Percentiles rank a stretch among this genome's conserved stretches.
Evolutionary conservation across 2,797 vertebrate species (phyloP).

Genomic region (Lepilemur ruficaudatus): DNA sequence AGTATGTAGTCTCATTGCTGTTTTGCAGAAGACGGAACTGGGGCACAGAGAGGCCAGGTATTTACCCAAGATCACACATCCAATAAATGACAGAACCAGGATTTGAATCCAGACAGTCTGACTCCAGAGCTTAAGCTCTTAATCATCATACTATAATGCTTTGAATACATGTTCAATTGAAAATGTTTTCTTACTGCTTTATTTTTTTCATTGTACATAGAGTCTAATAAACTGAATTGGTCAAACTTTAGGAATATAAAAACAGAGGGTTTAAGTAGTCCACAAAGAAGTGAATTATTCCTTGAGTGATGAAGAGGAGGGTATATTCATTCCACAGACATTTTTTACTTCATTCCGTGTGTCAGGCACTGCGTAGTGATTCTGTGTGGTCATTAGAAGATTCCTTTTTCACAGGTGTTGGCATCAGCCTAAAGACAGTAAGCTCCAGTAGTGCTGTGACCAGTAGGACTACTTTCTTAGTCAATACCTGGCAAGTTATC

Average conservation of each 20-base stretch:
- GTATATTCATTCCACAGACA: background rate
- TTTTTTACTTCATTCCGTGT: background rate
- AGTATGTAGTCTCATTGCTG: background rate
- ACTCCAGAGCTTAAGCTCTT: background rate
- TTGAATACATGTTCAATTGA: slow-evolving; percentile 4
- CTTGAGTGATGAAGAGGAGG: background rate
- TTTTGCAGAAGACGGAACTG: slow-evolving; percentile 16
- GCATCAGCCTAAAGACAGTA: background rate
- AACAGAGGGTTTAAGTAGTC: background rate
- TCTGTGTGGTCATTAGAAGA: slow-evolving; percentile 21
- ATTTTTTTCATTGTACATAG: background rate
- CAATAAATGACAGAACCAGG: background rate
- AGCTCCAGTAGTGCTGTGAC: background rate
- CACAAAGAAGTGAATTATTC: slow-evolving; percentile 20
- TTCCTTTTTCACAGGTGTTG: slow-evolving; percentile 9
- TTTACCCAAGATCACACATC: background rate
- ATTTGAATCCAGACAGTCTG: slow-evolving; percentile 20
- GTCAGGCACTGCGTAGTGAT: background rate
- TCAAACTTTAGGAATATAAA: background rate
- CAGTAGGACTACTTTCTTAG: background rate
- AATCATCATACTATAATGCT: background rate
- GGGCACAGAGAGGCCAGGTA: background rate
- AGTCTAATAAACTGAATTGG: background rate
- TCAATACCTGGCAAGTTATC: background rate
- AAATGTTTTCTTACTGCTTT: background rate